Conservation (phyloP, 1,140 invertebrate species). For the Drosophila kepulauana region DNA sequence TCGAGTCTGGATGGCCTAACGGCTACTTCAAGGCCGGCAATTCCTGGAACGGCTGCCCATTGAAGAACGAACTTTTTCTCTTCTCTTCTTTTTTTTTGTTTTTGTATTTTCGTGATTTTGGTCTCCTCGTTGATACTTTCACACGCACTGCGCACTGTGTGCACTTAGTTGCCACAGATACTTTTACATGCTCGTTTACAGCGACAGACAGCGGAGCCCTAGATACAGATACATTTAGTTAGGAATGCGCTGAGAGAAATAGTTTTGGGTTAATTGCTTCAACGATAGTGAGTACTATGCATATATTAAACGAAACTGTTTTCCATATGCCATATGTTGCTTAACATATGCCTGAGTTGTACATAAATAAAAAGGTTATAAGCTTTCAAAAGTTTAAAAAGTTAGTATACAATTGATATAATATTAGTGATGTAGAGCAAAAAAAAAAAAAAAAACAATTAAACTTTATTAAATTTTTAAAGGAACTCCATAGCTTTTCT, state of each 20-base stretch:
- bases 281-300: constrained; percentile 5
- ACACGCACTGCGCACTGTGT: constrained; percentile 49
- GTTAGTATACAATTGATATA: too few species aligned
- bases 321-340: background rate
- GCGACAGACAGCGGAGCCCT: too few species aligned
- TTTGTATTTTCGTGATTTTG: constrained; percentile 17
- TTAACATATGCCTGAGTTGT: background rate
- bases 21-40: constrained; percentile 76
- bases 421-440: too few species aligned
- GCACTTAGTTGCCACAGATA: constrained; percentile 35
- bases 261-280: constrained; percentile 6
- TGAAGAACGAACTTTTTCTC: constrained; percentile 63
- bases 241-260: constrained; percentile 21
- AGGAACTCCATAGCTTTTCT: too few species aligned
- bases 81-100: too few species aligned
- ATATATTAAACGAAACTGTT: constrained; percentile 8
- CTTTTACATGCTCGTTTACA: constrained; percentile 28
- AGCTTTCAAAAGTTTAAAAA: too few species aligned
- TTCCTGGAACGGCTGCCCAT: constrained; percentile 71
- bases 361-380: background rate
- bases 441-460: too few species aligned
- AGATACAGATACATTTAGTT: constrained; percentile 15
- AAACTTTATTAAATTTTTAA: too few species aligned
- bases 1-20: constrained; percentile 56
- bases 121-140: constrained; percentile 57